Evolutionary conservation across 2,888 invertebrate species (phyloP).

Genomic region (Sinelater perroti): DNA sequence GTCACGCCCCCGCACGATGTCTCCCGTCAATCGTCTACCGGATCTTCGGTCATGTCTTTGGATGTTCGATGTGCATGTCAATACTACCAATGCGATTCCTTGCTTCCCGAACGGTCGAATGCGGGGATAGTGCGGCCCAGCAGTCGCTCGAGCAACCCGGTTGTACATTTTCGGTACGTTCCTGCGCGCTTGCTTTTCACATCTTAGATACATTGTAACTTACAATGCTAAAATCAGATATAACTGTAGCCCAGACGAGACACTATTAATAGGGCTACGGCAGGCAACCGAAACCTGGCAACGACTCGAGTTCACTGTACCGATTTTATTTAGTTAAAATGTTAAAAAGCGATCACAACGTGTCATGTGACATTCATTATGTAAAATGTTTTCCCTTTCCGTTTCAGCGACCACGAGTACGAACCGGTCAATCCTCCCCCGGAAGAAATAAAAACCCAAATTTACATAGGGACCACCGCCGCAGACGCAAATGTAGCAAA

Average conservation of each 20-base stretch:
- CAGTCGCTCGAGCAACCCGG: constrained; percentile 44
- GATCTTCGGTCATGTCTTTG: constrained; percentile 69
- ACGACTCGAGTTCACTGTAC: constrained; percentile 14
- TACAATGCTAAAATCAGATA: constrained; percentile 22
- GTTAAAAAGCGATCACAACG: no score
- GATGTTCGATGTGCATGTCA: constrained; percentile 89
- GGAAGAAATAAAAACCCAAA: constrained; percentile 54
- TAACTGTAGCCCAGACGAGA: constrained; percentile 25
- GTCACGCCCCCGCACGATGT: constrained; percentile 69
- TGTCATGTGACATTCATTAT: background rate
- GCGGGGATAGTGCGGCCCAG: constrained; percentile 65
- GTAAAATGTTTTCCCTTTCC: no score
- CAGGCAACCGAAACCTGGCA: constrained; percentile 16
- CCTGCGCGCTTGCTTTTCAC: background rate
- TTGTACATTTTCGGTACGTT: constrained; percentile 35
- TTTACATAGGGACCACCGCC: background rate
- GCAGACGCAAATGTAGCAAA: no score
- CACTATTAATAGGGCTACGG: constrained; percentile 29
- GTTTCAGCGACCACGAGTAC: constrained; percentile 90
- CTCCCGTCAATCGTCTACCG: constrained; percentile 76
- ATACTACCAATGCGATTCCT: constrained; percentile 82
- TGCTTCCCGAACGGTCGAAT: constrained; percentile 78
- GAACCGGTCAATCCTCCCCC: constrained; percentile 84
- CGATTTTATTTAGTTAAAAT: constrained; percentile 11
- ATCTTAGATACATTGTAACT: no score